Evolutionary conservation across 2,888 invertebrate species (phyloP).

Genomic region (Agrilus mali): DNA sequence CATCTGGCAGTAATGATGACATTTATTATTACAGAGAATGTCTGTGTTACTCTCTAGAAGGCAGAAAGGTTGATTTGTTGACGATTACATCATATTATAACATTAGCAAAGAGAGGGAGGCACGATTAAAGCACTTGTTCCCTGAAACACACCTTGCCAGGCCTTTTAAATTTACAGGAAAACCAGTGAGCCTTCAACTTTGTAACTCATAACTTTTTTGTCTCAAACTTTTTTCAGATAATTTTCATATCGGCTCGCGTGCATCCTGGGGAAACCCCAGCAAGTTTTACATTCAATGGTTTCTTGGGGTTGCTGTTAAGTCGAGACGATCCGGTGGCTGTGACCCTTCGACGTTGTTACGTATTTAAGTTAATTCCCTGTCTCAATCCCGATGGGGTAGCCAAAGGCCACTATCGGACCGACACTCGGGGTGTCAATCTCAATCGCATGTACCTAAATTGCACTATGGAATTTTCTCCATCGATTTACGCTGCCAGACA

Average conservation of each 20-base stretch:
- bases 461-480: constrained; percentile 61
- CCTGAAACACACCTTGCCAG: constrained; percentile 53
- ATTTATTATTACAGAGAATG: constrained; percentile 79
- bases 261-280: constrained; percentile 87
- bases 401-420: constrained; percentile 72
- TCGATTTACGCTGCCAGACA: constrained; percentile 76
- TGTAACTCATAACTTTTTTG: constrained; percentile 1
- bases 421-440: constrained; percentile 80
- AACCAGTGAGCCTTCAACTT: constrained; percentile 24
- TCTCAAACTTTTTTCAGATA: constrained; percentile 39
- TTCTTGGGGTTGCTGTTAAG: constrained; percentile 67
- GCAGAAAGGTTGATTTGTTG: constrained; percentile 63
- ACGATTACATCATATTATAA: constrained; percentile 75
- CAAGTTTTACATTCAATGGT: constrained; percentile 83
- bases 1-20: constrained; percentile 40
- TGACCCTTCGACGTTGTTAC: constrained; percentile 56
- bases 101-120: constrained; percentile 58
- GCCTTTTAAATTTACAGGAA: constrained; percentile 61
- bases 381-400: constrained; percentile 85
- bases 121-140: constrained; percentile 57
- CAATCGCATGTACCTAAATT: constrained; percentile 76
- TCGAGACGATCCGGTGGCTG: constrained; percentile 62
- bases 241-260: constrained; percentile 80
- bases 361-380: constrained; percentile 87
- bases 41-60: constrained; percentile 65